phyloP scores from a whole-genome alignment of 30 jellyfish, hydroid and myxozoan genomes.

The Phacellophora camtschatica region DNA sequence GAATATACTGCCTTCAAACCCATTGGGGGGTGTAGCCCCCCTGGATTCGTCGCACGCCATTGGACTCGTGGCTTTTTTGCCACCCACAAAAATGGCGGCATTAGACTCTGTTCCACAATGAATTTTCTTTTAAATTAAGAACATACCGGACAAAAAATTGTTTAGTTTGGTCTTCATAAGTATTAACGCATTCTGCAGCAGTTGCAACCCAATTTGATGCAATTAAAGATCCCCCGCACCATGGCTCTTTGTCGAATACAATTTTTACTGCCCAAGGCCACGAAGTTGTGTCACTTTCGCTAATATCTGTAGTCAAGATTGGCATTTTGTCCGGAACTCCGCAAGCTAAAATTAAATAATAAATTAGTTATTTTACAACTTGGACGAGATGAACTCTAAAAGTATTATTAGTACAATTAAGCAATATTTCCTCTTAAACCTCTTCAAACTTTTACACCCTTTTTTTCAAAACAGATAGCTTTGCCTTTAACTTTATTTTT shows the following conservation, averaged over 20 bases:
- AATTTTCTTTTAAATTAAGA: too few species aligned
- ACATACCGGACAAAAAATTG: background rate
- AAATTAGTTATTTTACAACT: too few species aligned
- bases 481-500: too few species aligned
- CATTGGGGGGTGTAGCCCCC: too few species aligned
- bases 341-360: background rate
- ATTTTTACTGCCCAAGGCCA: constrained; percentile 73
- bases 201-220: constrained; percentile 62
- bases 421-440: too few species aligned
- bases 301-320: background rate
- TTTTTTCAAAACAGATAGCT: too few species aligned
- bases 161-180: background rate
- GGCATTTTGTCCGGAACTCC: background rate
- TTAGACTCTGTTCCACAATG: too few species aligned
- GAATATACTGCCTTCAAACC: too few species aligned
- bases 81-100: too few species aligned
- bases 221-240: constrained; percentile 70
- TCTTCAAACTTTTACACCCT: too few species aligned
- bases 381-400: background rate
- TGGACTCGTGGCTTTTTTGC: too few species aligned
- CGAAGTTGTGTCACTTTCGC: constrained; percentile 31
- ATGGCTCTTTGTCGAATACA: background rate
- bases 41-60: too few species aligned
- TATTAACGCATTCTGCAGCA: constrained; percentile 64
- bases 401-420: background rate